Base-by-base conservation (phyloP, 2,113 vertebrate species). In the Oxyura jamaicensis region DNA sequence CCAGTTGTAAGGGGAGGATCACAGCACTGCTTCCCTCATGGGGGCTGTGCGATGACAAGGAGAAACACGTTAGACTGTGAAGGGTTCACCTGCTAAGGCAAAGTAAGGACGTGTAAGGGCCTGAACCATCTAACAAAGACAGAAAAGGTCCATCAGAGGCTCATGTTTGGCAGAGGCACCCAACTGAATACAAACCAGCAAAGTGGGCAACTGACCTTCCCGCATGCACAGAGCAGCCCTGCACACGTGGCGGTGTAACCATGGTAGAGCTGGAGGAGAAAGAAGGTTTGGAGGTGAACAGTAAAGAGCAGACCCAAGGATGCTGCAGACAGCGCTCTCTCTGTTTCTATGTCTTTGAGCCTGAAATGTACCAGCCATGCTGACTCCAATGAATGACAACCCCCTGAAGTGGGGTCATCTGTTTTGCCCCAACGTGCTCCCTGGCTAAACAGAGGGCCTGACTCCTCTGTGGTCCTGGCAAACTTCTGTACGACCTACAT, bases 201-300 rank as follows among this genome's bases (percentile, higher is more conserved):
- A 52, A 85, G 66, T 33, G 52, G 25, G 39, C 33, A 39, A 8
- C 63, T 39, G 94, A 52, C 72, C 77, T 91, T 87, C 79, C 56
- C 23, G 48, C 12, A 9, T 46, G 56, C 44, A 16, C 12, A 55
- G 59, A 87, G 59, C 36, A 59, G 62, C 19, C 20, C 33, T 69
- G 46, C 42, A 58, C 23, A 26, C 44, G 13, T 0, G 0, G 8
- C 82, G 46, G 36, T 36, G 71, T 25, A 42, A 73, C 33, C 6
- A 5, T 1, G n/a, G 71, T 42, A 8, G 18, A 41, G 87, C 3
- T n/a, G 31, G 48, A 65, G 36, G 16, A 53, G 21, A 62, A 82
- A 20, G 46, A 69, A 87, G 33, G 18, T 65, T 17, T 60, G 71
- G 63, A 77, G 77, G 62, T 79, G 56, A 86, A 14, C 21, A 42